Conservation (phyloP, 2,113 vertebrate genomes). For the Tragelaphus buxtoni region DNA sequence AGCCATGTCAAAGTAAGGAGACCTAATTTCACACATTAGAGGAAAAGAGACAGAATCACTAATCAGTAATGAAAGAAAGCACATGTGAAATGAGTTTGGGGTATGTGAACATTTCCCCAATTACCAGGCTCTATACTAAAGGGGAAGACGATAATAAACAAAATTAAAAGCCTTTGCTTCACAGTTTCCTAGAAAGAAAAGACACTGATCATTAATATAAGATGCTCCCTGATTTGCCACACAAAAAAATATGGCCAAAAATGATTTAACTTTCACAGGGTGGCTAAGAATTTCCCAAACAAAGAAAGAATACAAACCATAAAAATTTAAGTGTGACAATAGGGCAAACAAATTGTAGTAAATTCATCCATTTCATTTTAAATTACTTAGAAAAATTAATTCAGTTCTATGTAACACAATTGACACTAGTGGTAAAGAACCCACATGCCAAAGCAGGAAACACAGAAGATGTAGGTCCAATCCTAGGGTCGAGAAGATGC, state of each 20-base stretch:
- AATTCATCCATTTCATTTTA: not conserved
- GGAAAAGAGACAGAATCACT: slow-evolving; percentile 17
- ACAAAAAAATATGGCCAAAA: not conserved
- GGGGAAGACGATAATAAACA: slow-evolving; percentile 12
- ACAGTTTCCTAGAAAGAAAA: not conserved
- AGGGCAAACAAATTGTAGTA: not conserved
- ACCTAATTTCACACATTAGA: slow-evolving; percentile 58
- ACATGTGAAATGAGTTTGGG: slow-evolving; percentile 26
- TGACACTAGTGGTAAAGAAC: not conserved
- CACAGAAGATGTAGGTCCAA: not conserved
- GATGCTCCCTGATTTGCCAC: not conserved
- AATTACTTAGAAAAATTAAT: not conserved
- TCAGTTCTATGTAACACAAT: not conserved
- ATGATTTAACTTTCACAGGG: not conserved
- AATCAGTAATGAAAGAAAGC: slow-evolving; percentile 34
- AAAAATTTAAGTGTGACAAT: not conserved
- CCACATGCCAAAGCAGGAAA: not conserved
- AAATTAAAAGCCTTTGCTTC: not conserved
- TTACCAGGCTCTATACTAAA: not conserved
- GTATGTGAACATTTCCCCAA: slow-evolving; percentile 17
- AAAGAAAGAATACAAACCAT: not conserved
- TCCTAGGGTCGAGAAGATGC: not conserved
- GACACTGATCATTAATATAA: not conserved
- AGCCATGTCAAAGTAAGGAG: slow-evolving; percentile 11
- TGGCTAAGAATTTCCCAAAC: not conserved